Conservation (phyloP, 2,113 vertebrate genomes). For the Zonotrichia leucophrys region DNA sequence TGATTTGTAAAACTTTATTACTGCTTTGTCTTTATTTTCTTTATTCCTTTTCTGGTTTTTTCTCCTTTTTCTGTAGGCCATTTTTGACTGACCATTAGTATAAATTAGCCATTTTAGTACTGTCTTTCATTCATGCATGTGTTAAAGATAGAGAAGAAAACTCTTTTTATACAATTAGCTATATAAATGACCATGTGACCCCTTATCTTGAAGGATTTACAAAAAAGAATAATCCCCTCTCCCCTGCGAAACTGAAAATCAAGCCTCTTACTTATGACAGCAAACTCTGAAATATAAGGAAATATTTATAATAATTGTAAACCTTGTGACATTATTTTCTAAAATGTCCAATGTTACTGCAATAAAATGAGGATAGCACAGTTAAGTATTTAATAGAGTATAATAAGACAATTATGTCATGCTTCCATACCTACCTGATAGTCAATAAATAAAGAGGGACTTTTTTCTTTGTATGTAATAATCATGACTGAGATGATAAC, state of each 20-base stretch:
- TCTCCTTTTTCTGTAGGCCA: not conserved
- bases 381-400: not conserved
- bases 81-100: not conserved
- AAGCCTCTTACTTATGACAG: not conserved
- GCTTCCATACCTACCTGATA: not conserved
- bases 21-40: not conserved
- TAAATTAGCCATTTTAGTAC: not conserved
- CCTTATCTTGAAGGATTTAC: not conserved
- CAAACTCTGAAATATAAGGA: not conserved
- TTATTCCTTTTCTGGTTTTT: not conserved
- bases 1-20: not conserved
- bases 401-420: not conserved
- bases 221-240: rapidly evolving
- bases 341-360: not conserved
- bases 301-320: not conserved
- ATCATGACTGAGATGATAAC: not conserved
- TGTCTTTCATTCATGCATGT: not conserved
- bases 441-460: not conserved
- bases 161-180: not conserved
- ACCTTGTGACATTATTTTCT: not conserved
- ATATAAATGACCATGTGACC: not conserved
- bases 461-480: not conserved
- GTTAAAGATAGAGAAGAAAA: not conserved
- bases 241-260: not conserved
- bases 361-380: not conserved